Base-by-base conservation (phyloP, 2,888 invertebrate genomes). In the Rhingia campestris region DNA sequence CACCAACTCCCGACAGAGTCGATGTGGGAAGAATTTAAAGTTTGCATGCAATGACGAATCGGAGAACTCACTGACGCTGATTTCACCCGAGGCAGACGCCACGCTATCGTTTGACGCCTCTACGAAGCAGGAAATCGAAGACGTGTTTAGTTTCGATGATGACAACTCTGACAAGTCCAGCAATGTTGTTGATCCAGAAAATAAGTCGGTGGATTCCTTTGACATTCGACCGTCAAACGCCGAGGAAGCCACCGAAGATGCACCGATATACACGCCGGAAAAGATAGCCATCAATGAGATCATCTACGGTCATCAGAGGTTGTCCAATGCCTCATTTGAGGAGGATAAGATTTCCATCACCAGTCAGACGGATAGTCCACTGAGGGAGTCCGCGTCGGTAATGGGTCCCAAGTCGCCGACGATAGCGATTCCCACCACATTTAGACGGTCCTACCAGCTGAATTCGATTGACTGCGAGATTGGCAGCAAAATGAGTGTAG, bases 81-180 rank as follows among this genome's bases (percentile, higher is more conserved):
- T 88, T 41, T 88, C 88, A 6, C 86, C 87, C 3, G 87, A 88
- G 32, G 88, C 89, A 3, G 88, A 88, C 14, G 87, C 86, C 14
- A 88, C 88, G 0, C 82, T 88, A 1, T 88, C 88, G 0, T 75
- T 86, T 30, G 87, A 88, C 56, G 66, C 85, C 0, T 77, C 88
- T n/a, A 87, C 88, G 0, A 91, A 91, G 49, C 88, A 88, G 90
- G 89, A 93, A 88, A 88, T 90, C 86, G 88, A 95, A 86, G 94
- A 94, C 86, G 94, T 96, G 47, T 96, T 95, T 88, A 94, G 94
- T 79, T 95, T 96, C 89, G 97, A 97, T 30, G 90, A 91, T 70
- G 91, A 91, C 37, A 88, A 87, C 45, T 89, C 88, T 10, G 89
- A 88, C 70, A 88, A 87, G 7, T 86, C 88, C 30, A 88, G 88